These are phyloP conservation scores for Parasteatoda tepidariorum DNA, from an alignment of 1,140 invertebrate species.

Conservation along the genomic window DNA sequence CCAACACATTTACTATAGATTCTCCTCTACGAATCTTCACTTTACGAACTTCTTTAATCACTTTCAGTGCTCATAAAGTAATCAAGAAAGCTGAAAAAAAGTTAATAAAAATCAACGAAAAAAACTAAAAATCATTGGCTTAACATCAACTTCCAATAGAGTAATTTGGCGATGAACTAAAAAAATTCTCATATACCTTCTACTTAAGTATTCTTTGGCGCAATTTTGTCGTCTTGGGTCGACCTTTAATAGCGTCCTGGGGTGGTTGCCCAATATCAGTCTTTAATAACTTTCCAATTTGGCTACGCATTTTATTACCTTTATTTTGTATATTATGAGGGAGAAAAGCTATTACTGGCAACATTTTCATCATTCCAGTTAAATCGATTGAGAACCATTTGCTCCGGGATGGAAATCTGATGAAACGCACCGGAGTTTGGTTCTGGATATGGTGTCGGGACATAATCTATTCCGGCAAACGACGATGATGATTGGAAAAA, in stretches of 20 bases:
- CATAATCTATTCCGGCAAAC: neutral
- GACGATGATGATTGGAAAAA: neutral
- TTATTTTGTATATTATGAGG: constrained; percentile 57
- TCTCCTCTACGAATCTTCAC: neutral
- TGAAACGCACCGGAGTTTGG: too few species aligned
- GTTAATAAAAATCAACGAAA: neutral
- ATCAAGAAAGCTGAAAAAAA: constrained; percentile 16
- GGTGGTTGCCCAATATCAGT: constrained; percentile 49
- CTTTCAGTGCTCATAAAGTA: constrained; percentile 24
- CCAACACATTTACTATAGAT: too few species aligned
- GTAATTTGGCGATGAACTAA: constrained; percentile 24
- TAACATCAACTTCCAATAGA: constrained; percentile 14
- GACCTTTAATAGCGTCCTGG: constrained; percentile 50
- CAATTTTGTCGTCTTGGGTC: constrained; percentile 51
- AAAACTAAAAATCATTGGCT: neutral
- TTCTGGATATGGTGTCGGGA: neutral
- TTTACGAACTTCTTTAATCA: constrained; percentile 18
- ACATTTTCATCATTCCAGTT: constrained; percentile 32
- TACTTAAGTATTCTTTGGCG: constrained; percentile 28
- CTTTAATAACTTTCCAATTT: constrained; percentile 60
- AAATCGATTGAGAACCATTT: constrained; percentile 58
- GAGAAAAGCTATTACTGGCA: constrained; percentile 26
- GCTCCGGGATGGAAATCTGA: neutral
- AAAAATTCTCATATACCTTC: constrained; percentile 34
- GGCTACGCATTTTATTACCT: constrained; percentile 57